Base-by-base conservation (phyloP, 1,140 invertebrate genomes). In the Drosophila varians region DNA sequence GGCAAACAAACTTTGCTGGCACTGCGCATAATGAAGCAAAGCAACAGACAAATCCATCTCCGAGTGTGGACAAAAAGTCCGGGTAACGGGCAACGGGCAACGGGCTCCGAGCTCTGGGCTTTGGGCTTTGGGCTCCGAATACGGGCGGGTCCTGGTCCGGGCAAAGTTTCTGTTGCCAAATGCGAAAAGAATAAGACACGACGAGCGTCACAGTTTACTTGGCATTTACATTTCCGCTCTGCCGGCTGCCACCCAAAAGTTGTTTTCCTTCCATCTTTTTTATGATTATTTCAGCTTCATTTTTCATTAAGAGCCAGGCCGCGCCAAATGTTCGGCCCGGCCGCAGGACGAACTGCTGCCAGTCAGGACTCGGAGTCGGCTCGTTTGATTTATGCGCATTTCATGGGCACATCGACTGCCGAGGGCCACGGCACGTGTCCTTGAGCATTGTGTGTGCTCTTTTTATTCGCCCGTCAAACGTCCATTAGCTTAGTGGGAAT, bases 1-100 rank as follows among this genome's bases (percentile, higher is more conserved):
- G 28, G 46, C 46, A 36, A 45, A 49, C 51, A 86, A 84, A 84
- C 76, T 84, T 84, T 80, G 51, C 58, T 53, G 62, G 73, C 56
- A 69, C 61, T 86, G 76, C 52, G 82, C 80, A 86, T 80, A 84
- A 87, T 86, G 82, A 76, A 58, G 65, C 72, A 54, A 34, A 69
- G 49, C 56, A 78, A 55, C 66, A 76, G 76, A 86, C 82, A 76
- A 84, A 84, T 84, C 84, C 80, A 87, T 86, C 80, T 80, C 61
- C 76, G 54, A 68, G 71, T 86, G 80, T 76, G 76, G 66, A 76
- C 72, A 76, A 76, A 80, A 86, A 72, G 62, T 42, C 54, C 49
- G 38, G n/a, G n/a, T n/a, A n/a, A n/a, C n/a, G n/a, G n/a, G n/a
- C n/a, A n/a, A n/a, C n/a, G n/a, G n/a, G n/a, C n/a, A n/a, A n/a